phyloP scores from a whole-genome alignment of 53 echinoderm and acorn worm species.

The Glandiceps talaboti region DNA sequence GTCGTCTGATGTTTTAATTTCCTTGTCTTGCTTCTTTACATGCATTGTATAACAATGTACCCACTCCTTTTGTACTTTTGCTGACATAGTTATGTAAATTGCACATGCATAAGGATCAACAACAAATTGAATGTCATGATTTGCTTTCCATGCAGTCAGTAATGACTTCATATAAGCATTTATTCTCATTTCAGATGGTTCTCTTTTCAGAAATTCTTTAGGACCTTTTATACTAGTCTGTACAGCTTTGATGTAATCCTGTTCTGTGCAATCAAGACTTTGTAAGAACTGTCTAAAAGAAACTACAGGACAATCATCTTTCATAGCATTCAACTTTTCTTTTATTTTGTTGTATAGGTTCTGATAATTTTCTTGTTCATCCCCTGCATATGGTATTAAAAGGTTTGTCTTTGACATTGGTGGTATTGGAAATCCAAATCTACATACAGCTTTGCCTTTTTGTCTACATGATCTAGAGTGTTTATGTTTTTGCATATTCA shows the following conservation, averaged over 20 bases:
- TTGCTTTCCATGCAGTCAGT: conserved; percentile 43
- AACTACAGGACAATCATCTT: conserved; percentile 10
- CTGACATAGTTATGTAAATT: conserved; percentile 43
- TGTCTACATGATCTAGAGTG: conserved; percentile 27
- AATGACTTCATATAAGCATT: conserved; percentile 32
- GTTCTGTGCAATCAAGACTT: background rate
- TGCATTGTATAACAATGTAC: conserved; percentile 22
- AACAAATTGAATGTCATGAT: conserved; percentile 48
- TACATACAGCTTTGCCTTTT: conserved; percentile 9
- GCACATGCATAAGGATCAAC: conserved; percentile 36
- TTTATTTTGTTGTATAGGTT: conserved; percentile 6
- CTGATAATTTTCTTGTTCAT: conserved; percentile 3
- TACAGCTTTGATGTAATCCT: conserved; percentile 21
- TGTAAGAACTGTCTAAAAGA: background rate
- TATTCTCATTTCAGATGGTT: conserved; percentile 17
- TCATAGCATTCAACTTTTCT: conserved; percentile 1
- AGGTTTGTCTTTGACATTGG: conserved; percentile 9
- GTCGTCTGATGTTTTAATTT: conserved; percentile 15
- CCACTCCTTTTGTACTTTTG: conserved; percentile 42
- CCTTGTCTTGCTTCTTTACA: conserved; percentile 28
- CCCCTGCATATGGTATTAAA: conserved; percentile 4
- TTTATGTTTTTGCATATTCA: conserved; percentile 21
- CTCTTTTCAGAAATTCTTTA: conserved; percentile 16
- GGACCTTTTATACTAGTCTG: conserved; percentile 8
- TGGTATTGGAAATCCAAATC: conserved; percentile 22